Evolutionary conservation across 64 coral and sea anemone species (phyloP).

Genomic region (Cladopsammia gracilis): DNA sequence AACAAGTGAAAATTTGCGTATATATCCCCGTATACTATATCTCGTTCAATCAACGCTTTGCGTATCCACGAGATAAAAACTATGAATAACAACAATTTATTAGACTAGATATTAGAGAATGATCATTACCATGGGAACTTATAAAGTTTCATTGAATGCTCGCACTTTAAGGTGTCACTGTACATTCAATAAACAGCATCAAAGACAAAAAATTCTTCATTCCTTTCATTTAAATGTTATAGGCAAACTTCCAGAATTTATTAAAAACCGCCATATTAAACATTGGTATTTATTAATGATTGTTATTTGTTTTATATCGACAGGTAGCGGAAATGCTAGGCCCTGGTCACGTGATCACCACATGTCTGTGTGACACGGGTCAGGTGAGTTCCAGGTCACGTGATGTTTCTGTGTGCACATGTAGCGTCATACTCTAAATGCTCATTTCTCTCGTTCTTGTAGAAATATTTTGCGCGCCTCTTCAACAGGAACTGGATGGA

Average conservation of each 20-base stretch:
- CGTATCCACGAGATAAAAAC: no score
- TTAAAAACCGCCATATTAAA: background rate
- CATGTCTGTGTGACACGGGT: conserved; percentile 94
- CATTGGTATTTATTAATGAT: background rate
- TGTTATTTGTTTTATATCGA: conserved; percentile 1
- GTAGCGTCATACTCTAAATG: background rate
- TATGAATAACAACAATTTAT: no score
- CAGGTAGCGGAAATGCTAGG: conserved; percentile 90
- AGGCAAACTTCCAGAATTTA: background rate
- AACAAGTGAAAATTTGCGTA: no score
- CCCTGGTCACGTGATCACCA: conserved; percentile 89
- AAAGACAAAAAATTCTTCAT: no score
- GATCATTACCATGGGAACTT: no score
- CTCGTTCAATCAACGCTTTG: no score
- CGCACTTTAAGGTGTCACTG: no score
- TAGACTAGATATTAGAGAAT: no score
- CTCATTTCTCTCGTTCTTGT: background rate
- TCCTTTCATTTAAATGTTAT: no score
- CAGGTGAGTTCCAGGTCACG: conserved; percentile 58
- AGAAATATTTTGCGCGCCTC: conserved; percentile 68
- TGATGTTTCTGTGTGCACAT: background rate
- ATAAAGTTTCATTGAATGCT: no score
- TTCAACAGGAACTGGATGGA: conserved; percentile 72
- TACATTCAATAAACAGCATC: no score
- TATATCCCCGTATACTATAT: no score